These are phyloP conservation scores for Pristiophorus japonicus DNA, from an alignment of 2,113 vertebrate species.

Conservation along the genomic window DNA sequence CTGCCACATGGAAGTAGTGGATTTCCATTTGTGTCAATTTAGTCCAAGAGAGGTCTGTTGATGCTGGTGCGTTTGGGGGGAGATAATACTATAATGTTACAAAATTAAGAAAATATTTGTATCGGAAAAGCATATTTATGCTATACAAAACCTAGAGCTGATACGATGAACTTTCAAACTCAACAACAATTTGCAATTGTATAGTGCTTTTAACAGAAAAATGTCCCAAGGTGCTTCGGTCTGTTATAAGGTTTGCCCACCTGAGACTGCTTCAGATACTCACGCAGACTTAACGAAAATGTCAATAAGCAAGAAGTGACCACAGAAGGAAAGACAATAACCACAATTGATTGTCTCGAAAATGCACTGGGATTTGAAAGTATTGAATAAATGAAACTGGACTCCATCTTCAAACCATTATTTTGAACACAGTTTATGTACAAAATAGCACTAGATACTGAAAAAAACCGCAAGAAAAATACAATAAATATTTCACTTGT, in stretches of 20 bases:
- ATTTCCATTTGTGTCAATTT: background rate
- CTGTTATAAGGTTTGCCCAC: background rate
- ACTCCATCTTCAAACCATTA: background rate
- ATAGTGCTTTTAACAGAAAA: background rate
- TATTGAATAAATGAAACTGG: background rate
- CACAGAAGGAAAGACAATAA: background rate
- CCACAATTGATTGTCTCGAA: background rate
- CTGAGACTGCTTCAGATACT: background rate
- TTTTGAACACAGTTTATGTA: background rate
- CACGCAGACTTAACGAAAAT: background rate
- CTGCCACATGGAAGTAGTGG: background rate
- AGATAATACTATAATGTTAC: background rate
- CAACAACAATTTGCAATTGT: background rate
- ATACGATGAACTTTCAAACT: background rate
- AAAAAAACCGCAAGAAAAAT: background rate
- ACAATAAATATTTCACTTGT: background rate
- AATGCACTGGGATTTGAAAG: background rate
- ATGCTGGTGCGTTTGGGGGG: background rate
- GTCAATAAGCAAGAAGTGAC: background rate
- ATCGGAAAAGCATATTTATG: background rate
- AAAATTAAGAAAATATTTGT: background rate
- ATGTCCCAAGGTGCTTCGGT: background rate
- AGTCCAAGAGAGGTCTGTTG: background rate
- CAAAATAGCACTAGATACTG: background rate
- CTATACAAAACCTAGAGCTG: background rate